These are phyloP conservation scores for Phyllostomus hastatus DNA, from an alignment of 2,113 vertebrate genomes.

Conservation along the genomic window DNA sequence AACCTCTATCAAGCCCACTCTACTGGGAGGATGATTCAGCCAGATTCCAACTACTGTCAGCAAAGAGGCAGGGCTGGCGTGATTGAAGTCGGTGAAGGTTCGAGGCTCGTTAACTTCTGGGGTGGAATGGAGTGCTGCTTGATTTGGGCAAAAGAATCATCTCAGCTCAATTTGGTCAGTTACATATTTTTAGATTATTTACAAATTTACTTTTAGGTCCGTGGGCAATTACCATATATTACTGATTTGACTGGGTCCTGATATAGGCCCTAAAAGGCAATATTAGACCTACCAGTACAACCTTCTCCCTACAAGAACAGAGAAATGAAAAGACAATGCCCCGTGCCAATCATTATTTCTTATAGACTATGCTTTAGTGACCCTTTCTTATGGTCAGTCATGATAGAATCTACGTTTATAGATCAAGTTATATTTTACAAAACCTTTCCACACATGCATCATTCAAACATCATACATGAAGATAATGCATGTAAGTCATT, in stretches of 20 bases:
- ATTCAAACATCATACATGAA: background rate
- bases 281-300: background rate
- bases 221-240: background rate
- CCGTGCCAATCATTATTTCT: background rate
- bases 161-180: background rate
- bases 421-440: background rate
- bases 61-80: background rate
- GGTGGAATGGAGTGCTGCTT: background rate
- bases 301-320: background rate
- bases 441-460: background rate
- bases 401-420: background rate
- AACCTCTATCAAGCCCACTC: background rate
- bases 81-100: background rate
- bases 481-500: background rate
- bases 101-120: background rate
- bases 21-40: background rate
- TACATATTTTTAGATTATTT: slow-evolving; percentile 14
- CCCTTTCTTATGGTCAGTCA: background rate
- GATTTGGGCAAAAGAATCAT: background rate
- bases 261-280: background rate
- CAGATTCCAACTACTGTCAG: background rate
- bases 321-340: background rate
- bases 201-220: background rate
- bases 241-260: background rate
- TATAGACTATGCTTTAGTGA: background rate